phyloP scores from a whole-genome alignment of 30 jellyfish, hydroid and myxozoan genomes.

The Pelagia noctiluca region DNA sequence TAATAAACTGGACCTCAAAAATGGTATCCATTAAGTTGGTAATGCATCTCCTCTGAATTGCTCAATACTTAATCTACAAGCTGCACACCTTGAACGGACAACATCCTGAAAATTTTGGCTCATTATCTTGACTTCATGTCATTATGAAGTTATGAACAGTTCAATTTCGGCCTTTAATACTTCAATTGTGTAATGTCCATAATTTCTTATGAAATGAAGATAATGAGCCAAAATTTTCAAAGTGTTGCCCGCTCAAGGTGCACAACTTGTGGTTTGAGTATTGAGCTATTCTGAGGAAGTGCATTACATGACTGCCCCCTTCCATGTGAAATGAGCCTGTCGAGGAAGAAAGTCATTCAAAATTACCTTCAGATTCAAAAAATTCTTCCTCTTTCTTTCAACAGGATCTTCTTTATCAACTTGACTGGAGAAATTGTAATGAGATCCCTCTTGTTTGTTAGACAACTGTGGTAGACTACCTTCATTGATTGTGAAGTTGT shows the following conservation, averaged over 20 bases:
- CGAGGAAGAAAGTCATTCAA: neutral
- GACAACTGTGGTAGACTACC: slow-evolving; percentile 31
- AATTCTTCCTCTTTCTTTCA: slow-evolving; percentile 20
- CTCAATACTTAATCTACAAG: no score
- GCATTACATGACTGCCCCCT: neutral
- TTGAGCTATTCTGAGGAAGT: no score
- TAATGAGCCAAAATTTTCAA: neutral
- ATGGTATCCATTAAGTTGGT: no score
- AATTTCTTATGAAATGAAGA: neutral
- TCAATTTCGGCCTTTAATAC: neutral
- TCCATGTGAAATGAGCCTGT: neutral
- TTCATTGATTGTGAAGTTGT: slow-evolving; percentile 48
- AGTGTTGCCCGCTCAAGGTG: neutral
- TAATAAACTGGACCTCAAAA: no score
- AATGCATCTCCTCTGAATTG: no score
- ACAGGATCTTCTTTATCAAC: slow-evolving; percentile 6
- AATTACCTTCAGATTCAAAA: slow-evolving; percentile 18
- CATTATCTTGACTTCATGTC: neutral
- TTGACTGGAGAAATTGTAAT: slow-evolving; percentile 3
- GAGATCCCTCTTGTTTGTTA: slow-evolving; percentile 1
- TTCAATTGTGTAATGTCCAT: neutral
- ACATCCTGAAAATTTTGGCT: no score
- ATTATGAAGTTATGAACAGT: neutral
- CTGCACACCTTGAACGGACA: neutral
- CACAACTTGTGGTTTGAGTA: no score